Percentiles rank a stretch among this genome's conserved stretches.
phyloP scores from a whole-genome alignment of 2,888 invertebrate genomes.

The Aethes cnicana region DNA sequence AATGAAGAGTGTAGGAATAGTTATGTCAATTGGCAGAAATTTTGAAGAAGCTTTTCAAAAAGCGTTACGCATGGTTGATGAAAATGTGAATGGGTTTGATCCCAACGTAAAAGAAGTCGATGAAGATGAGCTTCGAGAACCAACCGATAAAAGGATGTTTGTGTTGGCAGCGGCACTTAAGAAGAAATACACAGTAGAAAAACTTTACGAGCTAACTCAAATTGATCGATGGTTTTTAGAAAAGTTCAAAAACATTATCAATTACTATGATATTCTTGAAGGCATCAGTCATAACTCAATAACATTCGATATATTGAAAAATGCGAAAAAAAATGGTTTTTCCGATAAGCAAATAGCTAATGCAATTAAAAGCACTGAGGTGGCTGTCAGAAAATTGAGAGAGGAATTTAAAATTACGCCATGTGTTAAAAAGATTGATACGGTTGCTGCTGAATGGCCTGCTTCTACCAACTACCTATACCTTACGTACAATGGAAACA shows the following conservation, averaged over 20 bases:
- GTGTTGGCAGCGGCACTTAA: slow-evolving; percentile 96
- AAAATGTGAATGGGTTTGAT: slow-evolving; percentile 96
- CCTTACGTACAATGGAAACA: slow-evolving; percentile 94
- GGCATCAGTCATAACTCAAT: slow-evolving; percentile 83
- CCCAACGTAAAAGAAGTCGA: slow-evolving; percentile 89
- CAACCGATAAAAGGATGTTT: slow-evolving; percentile 98
- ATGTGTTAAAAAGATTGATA: slow-evolving; percentile 98
- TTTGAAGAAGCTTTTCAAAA: slow-evolving; percentile 99
- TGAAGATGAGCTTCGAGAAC: slow-evolving; percentile 93
- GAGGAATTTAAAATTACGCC: slow-evolving; percentile 90
- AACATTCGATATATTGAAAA: slow-evolving; percentile 84
- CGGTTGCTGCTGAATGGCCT: slow-evolving; percentile 99
- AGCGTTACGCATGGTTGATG: slow-evolving; percentile 98
- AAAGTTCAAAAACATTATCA: slow-evolving; percentile 96
- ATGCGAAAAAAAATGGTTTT: slow-evolving; percentile 97
- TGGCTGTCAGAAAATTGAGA: slow-evolving; percentile 89
- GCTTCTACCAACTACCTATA: slow-evolving; percentile 99
- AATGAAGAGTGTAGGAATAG: slow-evolving; percentile 99
- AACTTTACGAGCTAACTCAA: slow-evolving; percentile 95
- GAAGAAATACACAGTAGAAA: slow-evolving; percentile 90
- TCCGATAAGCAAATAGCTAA: slow-evolving; percentile 97
- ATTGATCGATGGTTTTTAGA: slow-evolving; percentile 98
- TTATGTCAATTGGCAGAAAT: slow-evolving; percentile 98
- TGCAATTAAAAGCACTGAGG: slow-evolving; percentile 92
- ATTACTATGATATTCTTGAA: slow-evolving; percentile 87